Evolutionary conservation across 1,140 invertebrate species (phyloP).

Genomic region (Nylanderia fulva): DNA sequence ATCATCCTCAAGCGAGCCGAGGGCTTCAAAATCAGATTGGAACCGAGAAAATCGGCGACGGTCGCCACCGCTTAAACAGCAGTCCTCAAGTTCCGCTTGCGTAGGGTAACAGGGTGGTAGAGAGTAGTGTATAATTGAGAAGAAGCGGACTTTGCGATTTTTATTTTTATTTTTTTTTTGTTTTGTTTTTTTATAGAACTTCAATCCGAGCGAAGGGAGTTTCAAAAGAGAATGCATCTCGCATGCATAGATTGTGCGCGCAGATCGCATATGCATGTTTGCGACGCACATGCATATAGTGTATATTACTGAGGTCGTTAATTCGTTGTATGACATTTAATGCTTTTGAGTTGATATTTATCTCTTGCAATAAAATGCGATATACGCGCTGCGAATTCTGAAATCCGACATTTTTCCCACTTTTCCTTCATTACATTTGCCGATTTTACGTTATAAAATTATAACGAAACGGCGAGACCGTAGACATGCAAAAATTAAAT

Average conservation of each 20-base stretch:
- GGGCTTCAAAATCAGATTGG: conserved; percentile 90
- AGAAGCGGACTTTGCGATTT: background rate
- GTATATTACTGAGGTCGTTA: conserved; percentile 76
- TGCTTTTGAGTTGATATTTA: conserved; percentile 77
- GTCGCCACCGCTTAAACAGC: conserved; percentile 74
- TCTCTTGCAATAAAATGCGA: conserved; percentile 82
- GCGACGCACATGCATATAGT: conserved; percentile 73
- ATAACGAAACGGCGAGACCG: background rate
- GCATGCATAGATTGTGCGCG: conserved; percentile 15
- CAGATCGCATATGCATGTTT: background rate
- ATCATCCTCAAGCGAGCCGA: conserved; percentile 94
- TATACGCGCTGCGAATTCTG: conserved; percentile 75
- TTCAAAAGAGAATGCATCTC: background rate
- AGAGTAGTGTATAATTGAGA: background rate
- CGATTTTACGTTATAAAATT: background rate
- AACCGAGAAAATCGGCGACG: conserved; percentile 87
- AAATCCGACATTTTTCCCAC: background rate
- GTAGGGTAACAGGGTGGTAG: background rate
- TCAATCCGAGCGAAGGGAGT: background rate
- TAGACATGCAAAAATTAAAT: background rate
- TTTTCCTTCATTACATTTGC: background rate
- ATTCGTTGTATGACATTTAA: conserved; percentile 65
- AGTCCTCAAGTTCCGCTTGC: background rate
- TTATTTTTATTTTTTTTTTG: too few species aligned
- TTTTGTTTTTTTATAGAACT: background rate